Base-by-base conservation (phyloP, 2,113 vertebrate species). In the Chionodraco myersi region DNA sequence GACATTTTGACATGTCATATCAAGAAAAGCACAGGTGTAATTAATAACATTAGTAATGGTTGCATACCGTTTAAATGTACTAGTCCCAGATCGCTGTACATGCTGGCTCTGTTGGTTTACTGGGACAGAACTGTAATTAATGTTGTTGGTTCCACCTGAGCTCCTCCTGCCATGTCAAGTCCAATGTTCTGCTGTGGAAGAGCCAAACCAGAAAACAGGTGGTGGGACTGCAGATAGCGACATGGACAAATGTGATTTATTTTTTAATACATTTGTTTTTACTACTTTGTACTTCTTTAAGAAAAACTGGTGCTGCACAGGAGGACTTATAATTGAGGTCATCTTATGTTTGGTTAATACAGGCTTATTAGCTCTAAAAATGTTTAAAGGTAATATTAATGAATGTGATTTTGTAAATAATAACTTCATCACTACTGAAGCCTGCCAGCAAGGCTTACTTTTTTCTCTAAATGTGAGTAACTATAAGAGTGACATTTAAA, bases 1-100 rank as follows among this genome's bases (percentile, higher is more conserved):
- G n/a, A 52, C 44, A 30, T 60, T 44, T 60, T 44, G 13, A 56
- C 14, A 54, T 44, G 52, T 71, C 58, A n/a, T 48, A 78, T 14
- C 44, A 26, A 44, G 36, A 62, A 66, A 77, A 59, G 41, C 66
- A 54, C 48, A 48, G 12, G 47, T 78, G 36, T 49, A 64, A 57
- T 64, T 72, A 45, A 64, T 57, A 18, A 18, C 52, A 72, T 79
- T 64, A 57, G 60, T 72, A 79, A 58, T 30, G 60, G 59, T 14
- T 63, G 41, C 23, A 13, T 64, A 49, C 41, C 3, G 11, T 63
- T 48, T 63, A 9, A 57, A 62, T 63, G 1, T 0, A 63, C 66
- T 13, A 56, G 58, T 34, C 10, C 41, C 23, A 13, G 10, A 10
- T 78, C 23, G n/a, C n/a, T 23, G 41, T 36, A 5, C 48, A 15